These are phyloP conservation scores for Eolophus roseicapilla DNA, from an alignment of 2,113 vertebrate genomes.

Conservation along the genomic window DNA sequence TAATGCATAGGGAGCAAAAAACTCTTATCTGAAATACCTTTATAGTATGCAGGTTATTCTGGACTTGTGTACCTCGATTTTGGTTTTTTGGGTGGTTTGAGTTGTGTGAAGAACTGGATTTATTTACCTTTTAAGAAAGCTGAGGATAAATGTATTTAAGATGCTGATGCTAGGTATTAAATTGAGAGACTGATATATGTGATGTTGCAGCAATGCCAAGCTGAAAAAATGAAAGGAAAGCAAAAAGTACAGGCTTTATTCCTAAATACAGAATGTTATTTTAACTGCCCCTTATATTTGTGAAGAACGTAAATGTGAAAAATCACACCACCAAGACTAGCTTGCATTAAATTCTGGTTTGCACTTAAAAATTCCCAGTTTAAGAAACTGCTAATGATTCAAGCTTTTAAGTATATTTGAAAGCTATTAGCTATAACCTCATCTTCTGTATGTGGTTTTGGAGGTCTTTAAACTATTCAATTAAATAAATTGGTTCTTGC, in stretches of 20 bases:
- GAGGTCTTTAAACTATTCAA: constrained; percentile 45
- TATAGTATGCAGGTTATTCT: not conserved
- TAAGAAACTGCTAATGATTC: constrained; percentile 32
- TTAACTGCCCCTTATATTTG: not conserved
- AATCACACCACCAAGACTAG: not conserved
- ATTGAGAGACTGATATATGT: not conserved
- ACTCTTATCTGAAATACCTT: not conserved
- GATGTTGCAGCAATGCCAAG: not conserved
- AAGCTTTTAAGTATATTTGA: constrained; percentile 57
- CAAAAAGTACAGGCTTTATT: not conserved
- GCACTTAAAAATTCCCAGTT: not conserved
- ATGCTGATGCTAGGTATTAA: not conserved
- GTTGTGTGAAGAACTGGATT: not conserved
- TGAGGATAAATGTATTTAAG: not conserved
- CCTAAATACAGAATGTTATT: not conserved
- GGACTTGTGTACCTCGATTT: not conserved
- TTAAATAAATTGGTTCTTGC: constrained; percentile 65
- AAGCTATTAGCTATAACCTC: constrained; percentile 44
- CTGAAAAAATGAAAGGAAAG: not conserved
- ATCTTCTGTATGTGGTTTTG: constrained; percentile 47
- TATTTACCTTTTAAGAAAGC: not conserved
- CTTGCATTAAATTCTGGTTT: not conserved
- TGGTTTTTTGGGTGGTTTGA: not conserved
- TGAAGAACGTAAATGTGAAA: constrained; percentile 1
- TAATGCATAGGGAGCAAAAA: not conserved